A percentile compares a stretch with the other conserved stretches of the same genome.
These are phyloP conservation scores for Pherbina coryleti DNA, from an alignment of 2,888 invertebrate genomes.

Conservation along the genomic window DNA sequence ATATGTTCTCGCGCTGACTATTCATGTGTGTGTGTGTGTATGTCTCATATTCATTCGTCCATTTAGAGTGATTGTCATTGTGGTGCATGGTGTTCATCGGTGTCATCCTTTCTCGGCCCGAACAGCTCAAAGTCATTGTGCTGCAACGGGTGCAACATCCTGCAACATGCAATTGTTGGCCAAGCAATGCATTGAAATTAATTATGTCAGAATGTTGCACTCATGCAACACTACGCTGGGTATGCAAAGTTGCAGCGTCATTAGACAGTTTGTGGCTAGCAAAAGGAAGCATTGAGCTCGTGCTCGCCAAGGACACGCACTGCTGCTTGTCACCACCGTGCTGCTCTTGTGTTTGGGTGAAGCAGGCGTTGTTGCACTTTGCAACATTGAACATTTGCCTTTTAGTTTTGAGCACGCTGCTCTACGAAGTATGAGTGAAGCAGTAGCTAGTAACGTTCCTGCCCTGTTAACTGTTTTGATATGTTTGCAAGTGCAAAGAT, in stretches of 20 bases:
- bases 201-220: conserved; percentile 28
- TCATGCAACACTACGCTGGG: not conserved
- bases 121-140: conserved; percentile 3
- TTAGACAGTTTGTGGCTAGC: conserved; percentile 15
- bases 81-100: not conserved
- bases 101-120: not conserved
- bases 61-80: conserved; percentile 8
- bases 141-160: conserved; percentile 10
- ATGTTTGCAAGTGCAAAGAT: not conserved
- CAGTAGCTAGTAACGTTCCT: too few species aligned
- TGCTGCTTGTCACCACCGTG: not conserved
- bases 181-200: conserved; percentile 26
- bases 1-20: not conserved
- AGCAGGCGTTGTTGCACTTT: not conserved
- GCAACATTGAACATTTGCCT: too few species aligned
- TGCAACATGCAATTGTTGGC: conserved; percentile 6
- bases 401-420: too few species aligned
- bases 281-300: not conserved
- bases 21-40: not conserved
- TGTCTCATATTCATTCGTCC: not conserved
- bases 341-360: not conserved
- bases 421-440: not conserved
- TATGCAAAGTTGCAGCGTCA: conserved; percentile 6
- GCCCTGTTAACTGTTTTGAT: not conserved
- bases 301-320: conserved; percentile 9